These are phyloP conservation scores for Machaerirhynchus nigripectus DNA, from an alignment of 2,113 vertebrate species.

Conservation along the genomic window DNA sequence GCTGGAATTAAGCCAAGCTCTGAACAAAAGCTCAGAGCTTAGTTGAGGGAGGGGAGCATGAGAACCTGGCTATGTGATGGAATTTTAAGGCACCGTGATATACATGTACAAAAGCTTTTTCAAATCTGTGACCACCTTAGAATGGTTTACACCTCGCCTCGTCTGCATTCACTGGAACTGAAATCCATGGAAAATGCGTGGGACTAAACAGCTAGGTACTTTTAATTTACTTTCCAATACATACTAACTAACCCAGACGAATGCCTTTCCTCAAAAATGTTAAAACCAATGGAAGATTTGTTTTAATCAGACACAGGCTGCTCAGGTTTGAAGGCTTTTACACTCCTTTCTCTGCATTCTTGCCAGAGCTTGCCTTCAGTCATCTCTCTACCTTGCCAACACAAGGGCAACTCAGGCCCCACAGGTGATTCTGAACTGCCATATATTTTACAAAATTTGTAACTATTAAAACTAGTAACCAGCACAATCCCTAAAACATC, in stretches of 20 bases:
- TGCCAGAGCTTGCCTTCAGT: neutral
- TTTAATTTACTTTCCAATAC: neutral
- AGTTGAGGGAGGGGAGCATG: rapidly evolving
- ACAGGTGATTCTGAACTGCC: neutral
- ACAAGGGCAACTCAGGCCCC: neutral
- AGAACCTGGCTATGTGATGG: neutral
- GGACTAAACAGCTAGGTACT: neutral
- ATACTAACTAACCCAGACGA: neutral
- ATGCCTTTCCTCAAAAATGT: neutral
- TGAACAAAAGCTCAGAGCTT: neutral
- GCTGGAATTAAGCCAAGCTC: neutral
- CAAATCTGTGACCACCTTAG: neutral
- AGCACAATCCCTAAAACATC: neutral
- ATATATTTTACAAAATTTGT: neutral
- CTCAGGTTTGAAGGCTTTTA: neutral
- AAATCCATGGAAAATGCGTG: neutral
- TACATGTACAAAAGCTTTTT: neutral
- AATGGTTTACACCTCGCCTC: neutral
- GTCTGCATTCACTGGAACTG: neutral
- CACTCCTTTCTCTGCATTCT: neutral
- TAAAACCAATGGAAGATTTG: neutral
- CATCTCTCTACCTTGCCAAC: neutral
- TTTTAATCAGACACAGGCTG: neutral
- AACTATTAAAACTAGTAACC: neutral
- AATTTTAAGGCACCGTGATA: neutral